Base-by-base conservation (phyloP, 2,113 vertebrate genomes). In the Tragelaphus scriptus region DNA sequence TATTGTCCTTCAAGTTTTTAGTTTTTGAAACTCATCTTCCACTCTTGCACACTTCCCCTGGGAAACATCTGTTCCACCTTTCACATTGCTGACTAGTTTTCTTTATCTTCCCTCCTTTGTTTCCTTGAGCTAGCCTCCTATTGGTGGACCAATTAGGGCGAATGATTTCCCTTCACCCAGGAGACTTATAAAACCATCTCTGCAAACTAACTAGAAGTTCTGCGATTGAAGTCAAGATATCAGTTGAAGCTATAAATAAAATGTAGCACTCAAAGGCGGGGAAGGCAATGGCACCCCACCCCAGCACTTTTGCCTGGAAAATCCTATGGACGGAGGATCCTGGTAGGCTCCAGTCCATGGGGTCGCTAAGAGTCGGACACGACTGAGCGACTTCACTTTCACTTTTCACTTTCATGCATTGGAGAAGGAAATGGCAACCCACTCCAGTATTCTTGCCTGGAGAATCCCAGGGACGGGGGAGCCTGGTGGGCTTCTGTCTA, bases 221-320 rank as follows among this genome's bases (percentile, higher is more conserved):
- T 17, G 40, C 90, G 94, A 97, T 95, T 65, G 80, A 96, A 97
- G 92, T 85, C 88, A 90, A 96, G 55, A 36, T 92, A 92, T 55
- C 68, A 68, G 75, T 77, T 81, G 96, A 95, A 96, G 61, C 96
- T 97, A 90, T 97, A 97, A 98, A 98, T 95, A 96, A 97, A 96
- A 93, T 56, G 82, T 26, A 97, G 47, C 82, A 53, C 79, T 96
- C 26, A 92, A 87, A 97, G 58, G 47, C n/a, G n/a, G n/a, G n/a
- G n/a, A n/a, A n/a, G n/a, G n/a, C n/a, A n/a, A n/a, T n/a, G n/a
- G n/a, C n/a, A n/a, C n/a, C n/a, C n/a, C n/a, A n/a, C n/a, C n/a
- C n/a, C n/a, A n/a, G n/a, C n/a, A n/a, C n/a, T n/a, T n/a, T n/a
- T n/a, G n/a, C n/a, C n/a, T n/a, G n/a, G n/a, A n/a, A n/a, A n/a